phyloP scores from a whole-genome alignment of 2,113 vertebrate genomes.

The Crotophaga sulcirostris region DNA sequence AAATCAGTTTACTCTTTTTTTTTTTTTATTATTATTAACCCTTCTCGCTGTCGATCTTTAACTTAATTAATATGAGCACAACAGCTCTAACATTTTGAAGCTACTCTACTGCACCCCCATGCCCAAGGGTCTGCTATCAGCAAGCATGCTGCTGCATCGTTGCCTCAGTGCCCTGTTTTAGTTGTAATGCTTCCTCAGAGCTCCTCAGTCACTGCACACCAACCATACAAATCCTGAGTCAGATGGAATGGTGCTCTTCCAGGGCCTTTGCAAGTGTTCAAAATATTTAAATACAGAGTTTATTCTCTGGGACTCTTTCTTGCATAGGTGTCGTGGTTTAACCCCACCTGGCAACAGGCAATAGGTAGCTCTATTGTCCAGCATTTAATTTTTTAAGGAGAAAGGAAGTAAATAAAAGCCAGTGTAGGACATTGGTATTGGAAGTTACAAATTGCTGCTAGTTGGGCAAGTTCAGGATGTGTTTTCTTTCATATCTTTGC shows the following conservation, averaged over 20 bases:
- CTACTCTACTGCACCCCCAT: background rate
- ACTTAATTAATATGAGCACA: background rate
- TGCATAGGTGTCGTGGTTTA: too few species aligned
- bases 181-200: background rate
- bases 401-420: background rate
- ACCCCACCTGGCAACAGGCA: background rate
- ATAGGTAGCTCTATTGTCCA: background rate
- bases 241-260: background rate
- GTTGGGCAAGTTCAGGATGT: background rate
- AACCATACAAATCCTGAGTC: accelerated
- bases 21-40: background rate
- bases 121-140: background rate
- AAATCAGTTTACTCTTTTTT: background rate
- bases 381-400: background rate
- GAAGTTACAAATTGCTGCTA: background rate
- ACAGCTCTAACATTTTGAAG: accelerated
- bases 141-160: background rate
- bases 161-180: background rate
- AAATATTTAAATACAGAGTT: background rate
- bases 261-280: background rate
- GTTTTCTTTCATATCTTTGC: background rate
- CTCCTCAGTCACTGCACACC: background rate
- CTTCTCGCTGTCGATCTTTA: background rate
- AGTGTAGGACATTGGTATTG: background rate
- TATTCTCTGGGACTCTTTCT: background rate